Conservation (phyloP, 2,113 vertebrate species). For the Leptocoma aspasia region DNA sequence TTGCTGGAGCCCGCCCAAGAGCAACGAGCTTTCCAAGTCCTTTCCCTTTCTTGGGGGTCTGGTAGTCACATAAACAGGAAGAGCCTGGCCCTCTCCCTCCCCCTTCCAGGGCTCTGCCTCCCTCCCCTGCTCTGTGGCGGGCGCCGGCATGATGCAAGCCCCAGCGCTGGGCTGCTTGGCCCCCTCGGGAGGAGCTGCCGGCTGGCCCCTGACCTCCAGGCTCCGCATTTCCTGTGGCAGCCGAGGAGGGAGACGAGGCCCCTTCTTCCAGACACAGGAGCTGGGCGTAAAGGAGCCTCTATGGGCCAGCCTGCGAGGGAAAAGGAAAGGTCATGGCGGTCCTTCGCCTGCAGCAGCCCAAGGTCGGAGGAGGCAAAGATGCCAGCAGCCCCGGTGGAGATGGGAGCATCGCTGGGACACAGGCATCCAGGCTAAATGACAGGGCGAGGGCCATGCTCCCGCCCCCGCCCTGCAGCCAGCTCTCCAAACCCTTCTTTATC, state of each 20-base stretch:
- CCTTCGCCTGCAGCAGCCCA: background rate
- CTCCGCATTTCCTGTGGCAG: slow-evolving; percentile 64
- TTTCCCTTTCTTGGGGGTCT: slow-evolving; percentile 50
- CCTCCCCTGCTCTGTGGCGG: background rate
- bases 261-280: slow-evolving; percentile 20
- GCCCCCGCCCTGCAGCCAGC: background rate
- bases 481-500: slow-evolving; percentile 56
- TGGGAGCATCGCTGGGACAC: background rate
- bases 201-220: slow-evolving; percentile 60
- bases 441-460: background rate
- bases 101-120: background rate
- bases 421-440: background rate
- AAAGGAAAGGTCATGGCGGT: background rate
- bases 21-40: slow-evolving; percentile 17
- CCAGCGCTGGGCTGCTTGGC: background rate
- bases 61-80: slow-evolving; percentile 68
- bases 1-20: background rate
- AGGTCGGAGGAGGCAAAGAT: background rate
- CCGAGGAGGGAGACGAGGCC: slow-evolving; percentile 31
- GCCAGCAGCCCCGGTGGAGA: background rate
- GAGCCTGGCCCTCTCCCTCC: slow-evolving; percentile 30
- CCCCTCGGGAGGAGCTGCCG: slow-evolving; percentile 43
- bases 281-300: background rate
- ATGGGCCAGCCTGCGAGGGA: background rate
- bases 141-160: background rate